Base-by-base conservation (phyloP, 2,888 invertebrate genomes). In the Panopea generosa region DNA sequence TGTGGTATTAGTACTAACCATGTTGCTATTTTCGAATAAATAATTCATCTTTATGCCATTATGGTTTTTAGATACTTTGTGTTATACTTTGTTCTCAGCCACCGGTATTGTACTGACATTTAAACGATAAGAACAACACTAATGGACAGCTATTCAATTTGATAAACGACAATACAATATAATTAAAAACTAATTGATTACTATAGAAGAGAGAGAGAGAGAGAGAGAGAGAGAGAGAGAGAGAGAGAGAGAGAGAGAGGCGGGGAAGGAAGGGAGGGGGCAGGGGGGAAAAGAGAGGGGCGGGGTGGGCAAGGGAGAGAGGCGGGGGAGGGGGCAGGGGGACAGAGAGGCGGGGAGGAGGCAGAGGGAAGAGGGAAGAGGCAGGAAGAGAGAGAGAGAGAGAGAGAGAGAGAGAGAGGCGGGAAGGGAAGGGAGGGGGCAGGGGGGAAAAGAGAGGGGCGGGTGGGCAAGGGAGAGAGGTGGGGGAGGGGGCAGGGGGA, bases 201-300 rank as follows among this genome's bases (percentile, higher is more conserved):
- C n/a, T n/a, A n/a, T n/a, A n/a, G n/a, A 49, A 24, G 53, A 53
- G 27, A n/a, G 26, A 53, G 56, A 56, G 29, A 56, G 38, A 11
- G 29, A 56, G 52, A 29, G 29, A 56, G 56, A n/a, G 14, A 56
- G 33, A n/a, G 29, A 56, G 56, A n/a, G 29, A 56, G 56, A 56
- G 38, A 33, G 56, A n/a, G 29, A 56, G 7, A 29, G 56, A 33
- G 56, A 29, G 29, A 33, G 56, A 22, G 24, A 52, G 52, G 26
- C 52, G 22, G 52, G 26, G 24, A 52, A 14, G 26, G 24, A 52
- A 20, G 26, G 24, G 16, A 14, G 14, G 24, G 22, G 7, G 26
- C 6, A 24, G 22, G 26, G 24, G 16, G 16, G 26, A 16, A 20
- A 14, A 16, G 24, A 52, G 22, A 22, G 52, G 22, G 6, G 24